A percentile compares a stretch with the other conserved stretches of the same genome.
phyloP scores from a whole-genome alignment of 30 jellyfish, hydroid and myxozoan genomes.

The Pseudorhiza aurosa region DNA sequence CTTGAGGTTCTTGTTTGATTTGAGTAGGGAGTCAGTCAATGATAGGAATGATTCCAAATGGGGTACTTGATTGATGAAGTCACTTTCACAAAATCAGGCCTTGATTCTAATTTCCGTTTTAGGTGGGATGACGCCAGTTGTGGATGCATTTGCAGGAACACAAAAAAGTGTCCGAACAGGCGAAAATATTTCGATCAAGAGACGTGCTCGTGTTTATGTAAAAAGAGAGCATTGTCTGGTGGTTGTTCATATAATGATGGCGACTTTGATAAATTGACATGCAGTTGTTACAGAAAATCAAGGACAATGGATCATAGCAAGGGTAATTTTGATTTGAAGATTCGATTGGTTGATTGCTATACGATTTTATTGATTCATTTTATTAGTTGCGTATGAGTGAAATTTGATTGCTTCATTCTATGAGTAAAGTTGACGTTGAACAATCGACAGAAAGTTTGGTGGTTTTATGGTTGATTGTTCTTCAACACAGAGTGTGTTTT shows the following conservation, averaged over 20 bases:
- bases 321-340: slow-evolving; percentile 1
- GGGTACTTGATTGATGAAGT: too few relatives aligned
- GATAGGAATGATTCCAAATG: too few relatives aligned
- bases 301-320: neutral
- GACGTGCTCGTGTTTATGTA: slow-evolving; percentile 44
- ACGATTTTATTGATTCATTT: neutral
- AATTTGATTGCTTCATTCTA: too few relatives aligned
- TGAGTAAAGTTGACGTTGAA: too few relatives aligned
- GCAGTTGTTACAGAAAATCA: slow-evolving; percentile 27
- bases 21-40: too few relatives aligned
- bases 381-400: neutral
- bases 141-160: slow-evolving; percentile 51
- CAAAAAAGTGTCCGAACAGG: slow-evolving; percentile 21
- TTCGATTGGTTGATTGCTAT: neutral
- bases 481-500: too few relatives aligned
- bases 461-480: too few relatives aligned
- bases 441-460: too few relatives aligned
- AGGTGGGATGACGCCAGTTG: slow-evolving; percentile 37
- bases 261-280: slow-evolving; percentile 7
- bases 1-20: too few relatives aligned
- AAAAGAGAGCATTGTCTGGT: neutral
- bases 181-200: slow-evolving; percentile 20
- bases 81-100: too few relatives aligned
- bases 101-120: too few relatives aligned
- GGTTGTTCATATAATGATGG: slow-evolving; percentile 1